phyloP scores from a whole-genome alignment of 2,888 invertebrate species.

The Hirtodrosophila alboralis region DNA sequence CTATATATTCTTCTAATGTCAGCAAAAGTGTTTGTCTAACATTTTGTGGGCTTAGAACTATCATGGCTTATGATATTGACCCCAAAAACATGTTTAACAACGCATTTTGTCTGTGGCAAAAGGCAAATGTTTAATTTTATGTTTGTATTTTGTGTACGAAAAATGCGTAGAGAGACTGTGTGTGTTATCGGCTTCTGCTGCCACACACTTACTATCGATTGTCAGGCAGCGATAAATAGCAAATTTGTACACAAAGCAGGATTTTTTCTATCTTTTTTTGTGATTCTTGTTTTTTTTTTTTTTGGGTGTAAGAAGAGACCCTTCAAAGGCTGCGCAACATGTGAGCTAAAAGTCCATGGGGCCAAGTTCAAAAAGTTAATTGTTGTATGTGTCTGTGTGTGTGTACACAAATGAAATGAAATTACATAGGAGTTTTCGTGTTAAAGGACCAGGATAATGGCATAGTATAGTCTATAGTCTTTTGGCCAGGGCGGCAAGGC shows the following conservation, averaged over 20 bases:
- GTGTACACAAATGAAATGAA: constrained; percentile 34
- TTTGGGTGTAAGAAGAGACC: constrained; percentile 10
- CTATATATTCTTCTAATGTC: constrained; percentile 20
- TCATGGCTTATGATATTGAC: constrained; percentile 81
- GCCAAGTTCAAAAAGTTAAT: constrained; percentile 48
- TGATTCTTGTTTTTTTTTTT: constrained; percentile 24
- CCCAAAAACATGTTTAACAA: constrained; percentile 76
- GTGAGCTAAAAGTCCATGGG: constrained; percentile 5
- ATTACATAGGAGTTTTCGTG: constrained; percentile 28
- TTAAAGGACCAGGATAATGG: constrained; percentile 10
- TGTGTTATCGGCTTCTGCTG: constrained; percentile 8
- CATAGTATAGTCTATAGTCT: no score
- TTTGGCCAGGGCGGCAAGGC: no score
- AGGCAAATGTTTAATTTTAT: constrained; percentile 54
- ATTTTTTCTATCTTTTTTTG: constrained; percentile 18
- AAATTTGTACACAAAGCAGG: constrained; percentile 64
- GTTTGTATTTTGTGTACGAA: constrained; percentile 33
- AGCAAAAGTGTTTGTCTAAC: constrained; percentile 66
- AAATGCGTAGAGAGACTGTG: constrained; percentile 16
- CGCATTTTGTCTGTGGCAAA: constrained; percentile 67
- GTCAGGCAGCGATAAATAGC: constrained; percentile 41
- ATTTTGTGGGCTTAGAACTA: constrained; percentile 80
- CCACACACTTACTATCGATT: constrained; percentile 24
- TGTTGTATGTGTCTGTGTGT: constrained; percentile 19
- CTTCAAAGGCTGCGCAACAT: constrained; percentile 28